Base-by-base conservation (phyloP, 2,113 vertebrate species). In the Mellivora capensis region DNA sequence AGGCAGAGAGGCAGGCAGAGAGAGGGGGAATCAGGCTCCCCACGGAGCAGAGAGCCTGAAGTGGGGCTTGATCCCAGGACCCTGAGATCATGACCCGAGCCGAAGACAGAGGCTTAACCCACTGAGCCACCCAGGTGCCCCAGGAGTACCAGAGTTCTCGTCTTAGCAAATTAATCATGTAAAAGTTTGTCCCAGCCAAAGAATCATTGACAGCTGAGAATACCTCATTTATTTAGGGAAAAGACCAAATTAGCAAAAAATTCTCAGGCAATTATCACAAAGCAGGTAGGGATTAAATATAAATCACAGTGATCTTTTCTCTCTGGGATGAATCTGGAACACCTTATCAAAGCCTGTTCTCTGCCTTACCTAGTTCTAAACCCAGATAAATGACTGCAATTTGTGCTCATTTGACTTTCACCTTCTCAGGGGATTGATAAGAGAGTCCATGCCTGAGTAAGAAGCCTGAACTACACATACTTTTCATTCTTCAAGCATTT, bases 401-500 rank as follows among this genome's bases (percentile, higher is more conserved):
- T 79, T 93, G 87, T 83, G 27, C 79, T 74, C 39, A 39, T 11
- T 79, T 81, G 72, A 71, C 90, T 93, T 89, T 91, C 72, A 31
- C 1, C 7, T 87, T 79, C 87, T 81, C 59, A 21, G 52, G 69
- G 93, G 69, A 80, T 39, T 79, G 90, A 64, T 88, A 96, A 21
- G 47, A 42, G 47, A 52, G 31, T 87, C 67, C 44, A 54, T n/a
- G 62, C 49, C 67, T 87, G 86, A 76, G 54, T 57, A 47, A 61
- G 82, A 96, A 85, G 44, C 72, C 37, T 67, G 83, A 87, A 57
- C 93, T 93, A 85, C 61, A 85, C 77, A 69, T 52, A 67, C 87
- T 87, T 93, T 59, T 93, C 84, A 72, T 96, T 97, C 57, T 82
- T 83, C 34, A 69, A 67, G 18, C 61, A 47, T 88, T 87, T 93